Evolutionary conservation across 2,797 vertebrate genomes (phyloP), one percentile per base, ranked within the genome.

Genomic region (Pangasius krempfi): DNA sequence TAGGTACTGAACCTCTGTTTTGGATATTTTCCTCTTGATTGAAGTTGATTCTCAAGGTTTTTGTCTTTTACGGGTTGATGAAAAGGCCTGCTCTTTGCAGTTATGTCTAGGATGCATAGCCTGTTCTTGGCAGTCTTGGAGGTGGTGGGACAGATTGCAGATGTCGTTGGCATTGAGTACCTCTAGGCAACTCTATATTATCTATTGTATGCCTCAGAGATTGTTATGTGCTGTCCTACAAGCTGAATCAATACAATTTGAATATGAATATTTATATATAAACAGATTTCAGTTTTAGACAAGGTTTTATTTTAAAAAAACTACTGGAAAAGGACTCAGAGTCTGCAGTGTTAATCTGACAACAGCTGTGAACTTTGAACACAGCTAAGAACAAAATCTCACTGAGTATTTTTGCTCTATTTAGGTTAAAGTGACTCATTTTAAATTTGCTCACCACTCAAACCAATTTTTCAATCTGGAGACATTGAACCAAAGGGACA

Each of bases 271-370:
- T 80, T 18, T n/a, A 47, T 30, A 13, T 58, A 22, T 33, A 33
- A 79, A 56, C 76, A 79, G 30, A 50, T 54, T 79, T 79, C 47
- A 25, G 50, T 33, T 79, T 56, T 5, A 30, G 47, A 30, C 3
- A n/a, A 54, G 58, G 60, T 33, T 10, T 52, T 73, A 62, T 40
- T 27, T 13, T 54, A 4, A 40, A 40, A 40, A 13, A 13, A 14
- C 44, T 64, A 8, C 27, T 52, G 44, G 9, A n/a, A 18, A 50
- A 66, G 16, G 14, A 62, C 22, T 60, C 25, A 20, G 27, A 33
- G 66, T 73, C 20, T 88, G 40, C 22, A 47, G 7, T 73, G 58
- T 18, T 88, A 88, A 83, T 83, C 86, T 81, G 7, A 27, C 40
- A 72, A 47, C 79, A 75, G 54, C 40, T 50, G 50, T 56, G 66